Evolutionary conservation across 2,797 vertebrate genomes (phyloP).

Genomic region (Pseudochromis fuscus): DNA sequence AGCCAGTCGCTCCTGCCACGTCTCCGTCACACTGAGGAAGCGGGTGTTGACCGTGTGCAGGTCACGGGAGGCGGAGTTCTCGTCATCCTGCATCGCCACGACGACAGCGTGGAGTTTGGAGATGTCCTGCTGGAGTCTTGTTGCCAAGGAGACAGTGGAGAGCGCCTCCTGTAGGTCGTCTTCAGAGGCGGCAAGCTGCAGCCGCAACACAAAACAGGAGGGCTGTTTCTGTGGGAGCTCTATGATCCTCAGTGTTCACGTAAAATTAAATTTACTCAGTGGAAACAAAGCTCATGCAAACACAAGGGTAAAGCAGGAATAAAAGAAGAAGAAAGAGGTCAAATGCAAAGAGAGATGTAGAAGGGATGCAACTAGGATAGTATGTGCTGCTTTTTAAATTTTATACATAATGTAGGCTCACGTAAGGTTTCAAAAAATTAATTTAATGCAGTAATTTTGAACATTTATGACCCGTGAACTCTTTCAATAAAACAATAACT

Average conservation of each 20-base stretch:
- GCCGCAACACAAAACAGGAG: conserved; percentile 94
- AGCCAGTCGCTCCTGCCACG: conserved; percentile 87
- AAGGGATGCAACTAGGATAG: background rate
- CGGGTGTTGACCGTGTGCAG: conserved; percentile 85
- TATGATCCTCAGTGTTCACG: conserved; percentile 49
- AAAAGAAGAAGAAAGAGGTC: background rate
- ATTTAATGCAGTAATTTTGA: background rate
- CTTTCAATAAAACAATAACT: background rate
- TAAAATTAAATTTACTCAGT: background rate
- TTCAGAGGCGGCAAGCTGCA: conserved; percentile 92
- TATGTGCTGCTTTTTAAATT: background rate
- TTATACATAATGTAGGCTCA: background rate
- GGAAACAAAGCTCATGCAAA: conserved; percentile 16
- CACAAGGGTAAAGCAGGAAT: background rate
- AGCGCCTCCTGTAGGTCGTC: conserved; percentile 85
- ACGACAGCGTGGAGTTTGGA: conserved; percentile 83
- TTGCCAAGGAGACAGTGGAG: conserved; percentile 83
- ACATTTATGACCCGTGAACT: background rate
- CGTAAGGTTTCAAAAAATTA: background rate
- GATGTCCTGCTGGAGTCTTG: conserved; percentile 87
- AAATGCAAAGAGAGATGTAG: background rate
- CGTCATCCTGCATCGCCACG: conserved; percentile 82
- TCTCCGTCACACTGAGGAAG: conserved; percentile 88
- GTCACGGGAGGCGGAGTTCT: conserved; percentile 82
- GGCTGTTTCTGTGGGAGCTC: conserved; percentile 79